Percentiles rank a stretch among this genome's conserved stretches.
Evolutionary conservation across 23 tunicate genomes (phyloP).

Genomic region (Trididemnum miniatum): DNA sequence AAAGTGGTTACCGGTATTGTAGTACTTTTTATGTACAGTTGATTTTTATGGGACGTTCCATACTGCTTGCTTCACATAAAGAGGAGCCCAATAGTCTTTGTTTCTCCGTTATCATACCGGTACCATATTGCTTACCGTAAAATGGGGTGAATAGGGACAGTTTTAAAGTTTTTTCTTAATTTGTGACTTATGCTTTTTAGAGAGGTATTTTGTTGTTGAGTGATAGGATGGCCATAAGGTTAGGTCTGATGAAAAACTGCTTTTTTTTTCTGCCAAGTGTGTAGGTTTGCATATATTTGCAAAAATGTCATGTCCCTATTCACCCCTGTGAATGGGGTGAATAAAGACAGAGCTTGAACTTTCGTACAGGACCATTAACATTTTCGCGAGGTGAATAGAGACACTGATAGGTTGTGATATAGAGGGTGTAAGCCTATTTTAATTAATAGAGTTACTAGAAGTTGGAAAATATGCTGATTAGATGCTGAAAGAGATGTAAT

Average conservation of each 20-base stretch:
- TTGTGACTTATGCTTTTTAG: not conserved
- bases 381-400: not conserved
- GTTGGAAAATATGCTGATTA: not conserved
- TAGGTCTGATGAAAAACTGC: not conserved
- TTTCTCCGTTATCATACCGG: no score
- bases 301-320: not conserved
- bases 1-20: no score
- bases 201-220: not conserved
- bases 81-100: no score
- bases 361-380: not conserved
- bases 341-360: not conserved
- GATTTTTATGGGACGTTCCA: no score
- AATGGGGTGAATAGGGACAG: not conserved
- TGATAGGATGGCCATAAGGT: not conserved
- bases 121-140: not conserved
- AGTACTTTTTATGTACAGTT: no score
- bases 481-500: not conserved
- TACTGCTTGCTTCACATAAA: no score
- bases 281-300: not conserved
- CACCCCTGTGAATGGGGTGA: not conserved
- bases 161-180: no score
- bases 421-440: not conserved
- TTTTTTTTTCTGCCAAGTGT: not conserved
- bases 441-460: not conserved
- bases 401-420: not conserved